phyloP scores from a whole-genome alignment of 1,140 invertebrate genomes.

The Palaemon carinicauda region DNA sequence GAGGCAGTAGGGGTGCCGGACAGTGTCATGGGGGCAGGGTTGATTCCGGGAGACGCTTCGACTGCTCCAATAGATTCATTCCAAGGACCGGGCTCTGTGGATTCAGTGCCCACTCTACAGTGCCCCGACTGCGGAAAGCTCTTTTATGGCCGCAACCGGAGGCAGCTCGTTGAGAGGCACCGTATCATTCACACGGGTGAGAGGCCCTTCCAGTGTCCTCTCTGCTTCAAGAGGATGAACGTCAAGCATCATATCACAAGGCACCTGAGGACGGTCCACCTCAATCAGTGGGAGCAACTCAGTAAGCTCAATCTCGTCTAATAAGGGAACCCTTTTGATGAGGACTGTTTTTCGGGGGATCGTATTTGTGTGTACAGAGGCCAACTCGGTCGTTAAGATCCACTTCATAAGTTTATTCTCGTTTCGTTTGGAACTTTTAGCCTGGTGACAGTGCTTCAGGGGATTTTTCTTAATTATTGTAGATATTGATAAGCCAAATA shows the following conservation, averaged over 20 bases:
- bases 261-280: constrained; percentile 57
- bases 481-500: too few species aligned
- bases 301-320: background rate
- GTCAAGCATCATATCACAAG: constrained; percentile 59
- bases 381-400: background rate
- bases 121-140: constrained; percentile 66
- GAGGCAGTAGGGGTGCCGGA: background rate
- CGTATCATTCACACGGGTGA: constrained; percentile 70
- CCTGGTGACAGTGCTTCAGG: too few species aligned
- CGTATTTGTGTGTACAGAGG: background rate
- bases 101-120: constrained; percentile 62
- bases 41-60: background rate
- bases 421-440: too few species aligned
- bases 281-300: constrained; percentile 42
- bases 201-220: constrained; percentile 65
- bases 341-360: background rate
- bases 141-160: constrained; percentile 62
- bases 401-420: too few species aligned
- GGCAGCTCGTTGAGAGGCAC: constrained; percentile 61
- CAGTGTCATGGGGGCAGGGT: background rate
- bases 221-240: constrained; percentile 63
- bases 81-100: background rate
- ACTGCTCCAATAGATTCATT: background rate
- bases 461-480: too few species aligned
- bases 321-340: background rate